A percentile compares a stretch with the other conserved stretches of the same genome.
Evolutionary conservation across 2,888 invertebrate genomes (phyloP).

Genomic region (Ecdyonurus torrentis): DNA sequence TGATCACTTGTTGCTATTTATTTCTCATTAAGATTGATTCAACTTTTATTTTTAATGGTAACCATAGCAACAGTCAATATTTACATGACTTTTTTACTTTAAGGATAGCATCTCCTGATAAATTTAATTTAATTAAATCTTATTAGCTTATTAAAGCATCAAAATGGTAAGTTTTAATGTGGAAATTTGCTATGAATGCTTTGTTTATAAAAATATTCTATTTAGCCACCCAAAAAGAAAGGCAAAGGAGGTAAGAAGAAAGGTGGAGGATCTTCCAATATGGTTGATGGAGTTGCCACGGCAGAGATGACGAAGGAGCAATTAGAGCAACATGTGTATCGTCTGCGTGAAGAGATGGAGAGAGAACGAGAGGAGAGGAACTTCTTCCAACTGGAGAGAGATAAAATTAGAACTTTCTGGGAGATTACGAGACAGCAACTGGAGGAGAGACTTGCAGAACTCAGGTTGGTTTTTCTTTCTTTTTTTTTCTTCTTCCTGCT

Average conservation of each 20-base stretch:
- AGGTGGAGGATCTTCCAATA: slow-evolving; percentile 24
- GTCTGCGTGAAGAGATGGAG: slow-evolving; percentile 79
- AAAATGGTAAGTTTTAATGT: background rate
- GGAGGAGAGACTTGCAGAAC: slow-evolving; percentile 60
- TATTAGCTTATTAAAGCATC: too few species aligned
- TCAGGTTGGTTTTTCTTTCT: slow-evolving; percentile 28
- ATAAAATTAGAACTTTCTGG: slow-evolving; percentile 89
- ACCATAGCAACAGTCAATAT: too few species aligned
- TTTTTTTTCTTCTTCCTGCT: slow-evolving; percentile 1
- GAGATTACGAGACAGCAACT: slow-evolving; percentile 82
- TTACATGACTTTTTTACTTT: too few species aligned
- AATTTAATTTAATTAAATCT: too few species aligned
- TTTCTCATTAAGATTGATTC: too few species aligned
- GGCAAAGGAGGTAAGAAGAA: slow-evolving; percentile 18
- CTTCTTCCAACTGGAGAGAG: slow-evolving; percentile 87
- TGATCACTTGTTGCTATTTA: too few species aligned
- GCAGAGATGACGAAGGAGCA: slow-evolving; percentile 86
- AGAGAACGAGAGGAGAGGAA: slow-evolving; percentile 89
- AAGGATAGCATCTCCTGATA: too few species aligned
- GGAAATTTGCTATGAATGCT: background rate
- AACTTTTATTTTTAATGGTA: too few species aligned
- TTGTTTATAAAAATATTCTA: background rate
- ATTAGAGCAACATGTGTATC: slow-evolving; percentile 71
- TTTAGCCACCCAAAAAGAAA: slow-evolving; percentile 13
- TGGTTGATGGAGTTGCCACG: slow-evolving; percentile 77